Percentiles rank a stretch among this genome's conserved stretches.
Conservation (phyloP, 2,113 vertebrate species). For the Ariopsis seemanni region DNA sequence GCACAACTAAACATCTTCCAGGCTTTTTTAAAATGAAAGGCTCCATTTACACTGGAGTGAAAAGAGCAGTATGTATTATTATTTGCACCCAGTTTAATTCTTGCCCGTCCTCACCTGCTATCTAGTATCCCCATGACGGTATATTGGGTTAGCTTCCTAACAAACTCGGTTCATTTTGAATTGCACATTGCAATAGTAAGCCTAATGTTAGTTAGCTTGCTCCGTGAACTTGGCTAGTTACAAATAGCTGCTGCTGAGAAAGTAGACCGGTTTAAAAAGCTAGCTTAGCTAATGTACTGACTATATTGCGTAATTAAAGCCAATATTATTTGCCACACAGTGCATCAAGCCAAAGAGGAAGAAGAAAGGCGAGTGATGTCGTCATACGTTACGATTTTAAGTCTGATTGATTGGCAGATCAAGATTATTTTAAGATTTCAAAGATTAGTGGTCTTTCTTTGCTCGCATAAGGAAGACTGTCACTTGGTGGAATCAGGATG, state of each 20-base stretch:
- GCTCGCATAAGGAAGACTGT: not conserved
- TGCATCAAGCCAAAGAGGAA: not conserved
- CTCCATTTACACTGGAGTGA: not conserved
- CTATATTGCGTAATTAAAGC: not conserved
- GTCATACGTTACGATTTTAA: not conserved
- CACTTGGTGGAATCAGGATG: not conserved
- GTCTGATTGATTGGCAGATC: not conserved
- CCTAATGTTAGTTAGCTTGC: not conserved
- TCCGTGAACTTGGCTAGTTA: not conserved
- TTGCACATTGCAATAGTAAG: not conserved
- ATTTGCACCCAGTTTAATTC: not conserved
- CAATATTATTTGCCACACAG: not conserved
- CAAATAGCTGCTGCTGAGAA: too few species aligned
- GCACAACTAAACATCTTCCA: not conserved
- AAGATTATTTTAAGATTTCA: not conserved
- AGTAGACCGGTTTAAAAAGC: not conserved
- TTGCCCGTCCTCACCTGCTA: not conserved
- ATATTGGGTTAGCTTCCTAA: not conserved
- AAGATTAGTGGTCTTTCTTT: too few species aligned
- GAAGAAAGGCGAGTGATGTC: not conserved
- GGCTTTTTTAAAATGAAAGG: not conserved
- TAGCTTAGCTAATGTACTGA: not conserved
- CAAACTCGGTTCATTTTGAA: not conserved
- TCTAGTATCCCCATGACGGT: not conserved
- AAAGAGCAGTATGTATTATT: not conserved